phyloP scores from a whole-genome alignment of 2,797 vertebrate species.

The Triplophysa yarkandensis region DNA sequence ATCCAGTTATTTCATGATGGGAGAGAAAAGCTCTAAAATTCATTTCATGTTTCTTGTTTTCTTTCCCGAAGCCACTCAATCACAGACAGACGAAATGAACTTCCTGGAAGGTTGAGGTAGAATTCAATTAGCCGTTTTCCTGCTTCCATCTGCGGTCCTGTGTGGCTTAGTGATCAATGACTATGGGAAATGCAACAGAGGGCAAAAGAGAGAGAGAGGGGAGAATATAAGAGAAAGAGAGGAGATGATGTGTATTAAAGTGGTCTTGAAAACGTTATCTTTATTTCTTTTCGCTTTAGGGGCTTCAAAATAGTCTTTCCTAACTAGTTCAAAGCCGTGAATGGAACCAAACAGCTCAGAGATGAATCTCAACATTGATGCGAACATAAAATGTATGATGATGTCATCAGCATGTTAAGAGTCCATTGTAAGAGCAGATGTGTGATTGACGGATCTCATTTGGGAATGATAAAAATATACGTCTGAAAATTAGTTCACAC shows the following conservation, averaged over 20 bases:
- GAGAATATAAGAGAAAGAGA: constrained; percentile 41
- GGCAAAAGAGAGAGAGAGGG: constrained; percentile 46
- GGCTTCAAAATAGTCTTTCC: background rate
- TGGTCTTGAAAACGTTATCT: background rate
- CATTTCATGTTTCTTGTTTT: constrained; percentile 32
- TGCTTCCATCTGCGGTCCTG: constrained; percentile 66
- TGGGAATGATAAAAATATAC: background rate
- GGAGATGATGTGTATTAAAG: constrained; percentile 41
- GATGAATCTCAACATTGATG: background rate
- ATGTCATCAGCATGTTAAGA: background rate
- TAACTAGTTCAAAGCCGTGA: background rate
- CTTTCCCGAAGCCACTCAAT: constrained; percentile 57
- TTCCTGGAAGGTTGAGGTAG: constrained; percentile 66
- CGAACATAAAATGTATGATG: background rate
- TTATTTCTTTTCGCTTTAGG: background rate
- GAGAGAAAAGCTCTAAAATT: constrained; percentile 27
- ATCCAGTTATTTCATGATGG: constrained; percentile 14
- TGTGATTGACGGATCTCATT: background rate
- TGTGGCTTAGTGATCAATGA: constrained; percentile 73
- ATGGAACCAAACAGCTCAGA: background rate
- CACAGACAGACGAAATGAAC: constrained; percentile 63
- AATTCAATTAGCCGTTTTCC: constrained; percentile 71
- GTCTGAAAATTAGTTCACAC: no score
- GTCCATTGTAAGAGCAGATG: background rate
- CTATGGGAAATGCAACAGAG: constrained; percentile 58